phyloP scores from a whole-genome alignment of 2,797 vertebrate genomes.

The Manis crassicaudata region DNA sequence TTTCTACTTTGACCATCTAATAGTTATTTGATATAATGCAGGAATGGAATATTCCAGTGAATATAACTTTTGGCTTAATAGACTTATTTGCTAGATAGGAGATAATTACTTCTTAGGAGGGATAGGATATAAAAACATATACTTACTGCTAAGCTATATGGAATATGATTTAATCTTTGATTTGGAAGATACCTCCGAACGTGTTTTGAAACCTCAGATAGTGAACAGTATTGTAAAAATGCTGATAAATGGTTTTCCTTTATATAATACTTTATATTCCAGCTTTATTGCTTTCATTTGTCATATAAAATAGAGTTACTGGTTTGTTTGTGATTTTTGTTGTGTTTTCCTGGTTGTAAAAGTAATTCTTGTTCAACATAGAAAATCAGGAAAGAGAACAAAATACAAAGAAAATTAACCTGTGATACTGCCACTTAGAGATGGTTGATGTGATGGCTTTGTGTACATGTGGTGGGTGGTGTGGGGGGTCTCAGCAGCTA shows the following conservation, averaged over 20 bases:
- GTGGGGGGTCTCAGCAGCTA: neutral
- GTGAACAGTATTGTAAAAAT: neutral
- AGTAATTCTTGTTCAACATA: slow-evolving; percentile 23
- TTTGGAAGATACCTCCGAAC: neutral
- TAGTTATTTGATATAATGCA: slow-evolving; percentile 7
- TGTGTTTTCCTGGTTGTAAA: slow-evolving; percentile 10
- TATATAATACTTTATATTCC: neutral
- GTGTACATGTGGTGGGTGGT: neutral
- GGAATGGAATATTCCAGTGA: slow-evolving; percentile 22
- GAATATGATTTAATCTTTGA: slow-evolving; percentile 47
- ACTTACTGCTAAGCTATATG: neutral
- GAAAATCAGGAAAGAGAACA: neutral
- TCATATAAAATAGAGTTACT: slow-evolving; percentile 24
- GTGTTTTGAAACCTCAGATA: neutral
- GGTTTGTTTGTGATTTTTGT: neutral
- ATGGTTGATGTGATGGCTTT: neutral
- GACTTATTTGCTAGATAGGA: slow-evolving; percentile 1
- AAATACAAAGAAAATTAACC: neutral
- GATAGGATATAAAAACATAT: neutral
- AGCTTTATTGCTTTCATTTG: neutral
- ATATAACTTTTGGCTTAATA: neutral
- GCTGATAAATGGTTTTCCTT: neutral
- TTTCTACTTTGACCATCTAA: neutral
- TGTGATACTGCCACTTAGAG: neutral
- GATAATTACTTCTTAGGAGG: slow-evolving; percentile 12